Conservation (phyloP, 2,113 vertebrate genomes). For the Takifugu flavidus region DNA sequence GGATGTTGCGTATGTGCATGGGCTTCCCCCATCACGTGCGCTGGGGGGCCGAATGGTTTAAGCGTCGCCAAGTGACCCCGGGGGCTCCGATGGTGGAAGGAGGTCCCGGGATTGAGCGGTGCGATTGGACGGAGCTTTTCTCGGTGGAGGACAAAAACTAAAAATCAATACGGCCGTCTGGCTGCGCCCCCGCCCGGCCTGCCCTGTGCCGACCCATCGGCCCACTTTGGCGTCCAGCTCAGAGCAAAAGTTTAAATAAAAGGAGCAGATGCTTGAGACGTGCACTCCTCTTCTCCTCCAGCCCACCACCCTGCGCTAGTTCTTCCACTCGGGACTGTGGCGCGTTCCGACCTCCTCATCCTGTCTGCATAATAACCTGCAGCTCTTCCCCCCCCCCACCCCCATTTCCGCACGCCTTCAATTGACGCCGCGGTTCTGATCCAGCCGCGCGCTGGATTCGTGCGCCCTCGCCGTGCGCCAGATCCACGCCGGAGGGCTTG, state of each 20-base stretch:
- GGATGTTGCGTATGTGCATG: constrained; percentile 40
- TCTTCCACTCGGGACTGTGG: constrained; percentile 11
- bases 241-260: neutral
- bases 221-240: neutral
- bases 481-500: constrained; percentile 30
- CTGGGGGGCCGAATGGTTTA: neutral
- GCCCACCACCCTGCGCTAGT: constrained; percentile 10
- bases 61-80: constrained; percentile 25
- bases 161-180: constrained; percentile 54
- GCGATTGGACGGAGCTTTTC: constrained; percentile 25
- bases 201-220: constrained; percentile 21
- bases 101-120: constrained; percentile 21
- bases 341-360: constrained; percentile 11
- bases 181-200: constrained; percentile 8
- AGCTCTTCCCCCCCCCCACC: neutral
- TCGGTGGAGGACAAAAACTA: constrained; percentile 22
- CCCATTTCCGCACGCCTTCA: neutral
- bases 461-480: constrained; percentile 33
- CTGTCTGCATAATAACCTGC: constrained; percentile 15
- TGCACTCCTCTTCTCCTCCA: neutral
- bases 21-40: constrained; percentile 47
- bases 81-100: constrained; percentile 8
- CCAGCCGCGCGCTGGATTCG: constrained; percentile 2
- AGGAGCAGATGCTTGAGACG: neutral
- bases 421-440: constrained; percentile 15